Percentiles rank a stretch among this genome's conserved stretches.
Conservation (phyloP, 2,113 vertebrate genomes). For the Channa argus region DNA sequence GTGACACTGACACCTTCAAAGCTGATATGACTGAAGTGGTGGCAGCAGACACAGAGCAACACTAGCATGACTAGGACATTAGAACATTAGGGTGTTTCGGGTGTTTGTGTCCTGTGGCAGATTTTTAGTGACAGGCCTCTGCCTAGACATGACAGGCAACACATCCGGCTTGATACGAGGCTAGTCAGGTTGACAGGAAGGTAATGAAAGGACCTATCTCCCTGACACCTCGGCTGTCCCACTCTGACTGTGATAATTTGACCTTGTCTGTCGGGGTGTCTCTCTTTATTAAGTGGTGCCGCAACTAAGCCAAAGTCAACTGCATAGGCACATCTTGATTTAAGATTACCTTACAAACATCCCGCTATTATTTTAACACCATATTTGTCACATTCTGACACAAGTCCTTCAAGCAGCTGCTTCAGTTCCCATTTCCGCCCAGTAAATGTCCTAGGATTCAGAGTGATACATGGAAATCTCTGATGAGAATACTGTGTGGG, state of each 20-base stretch:
- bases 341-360: no score
- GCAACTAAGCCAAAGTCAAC: neutral
- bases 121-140: slow-evolving; percentile 59
- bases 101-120: slow-evolving; percentile 60
- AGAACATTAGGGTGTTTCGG: neutral
- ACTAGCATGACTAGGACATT: no score
- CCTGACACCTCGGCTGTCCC: slow-evolving; percentile 36
- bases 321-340: no score
- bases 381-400: neutral
- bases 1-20: no score
- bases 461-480: neutral
- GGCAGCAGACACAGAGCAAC: neutral
- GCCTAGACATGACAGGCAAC: slow-evolving; percentile 66
- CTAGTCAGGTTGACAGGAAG: slow-evolving; percentile 62
- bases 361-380: neutral
- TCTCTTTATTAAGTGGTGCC: slow-evolving; percentile 28
- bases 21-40: neutral
- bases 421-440: slow-evolving; percentile 4
- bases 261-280: slow-evolving; percentile 45
- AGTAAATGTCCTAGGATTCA: slow-evolving; percentile 24
- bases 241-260: slow-evolving; percentile 58
- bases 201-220: slow-evolving; percentile 65
- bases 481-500: slow-evolving; percentile 36
- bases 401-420: slow-evolving; percentile 23
- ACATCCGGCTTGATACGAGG: slow-evolving; percentile 59